Evolutionary conservation across 2,797 vertebrate species (phyloP).

Genomic region (Sebastes alutus): DNA sequence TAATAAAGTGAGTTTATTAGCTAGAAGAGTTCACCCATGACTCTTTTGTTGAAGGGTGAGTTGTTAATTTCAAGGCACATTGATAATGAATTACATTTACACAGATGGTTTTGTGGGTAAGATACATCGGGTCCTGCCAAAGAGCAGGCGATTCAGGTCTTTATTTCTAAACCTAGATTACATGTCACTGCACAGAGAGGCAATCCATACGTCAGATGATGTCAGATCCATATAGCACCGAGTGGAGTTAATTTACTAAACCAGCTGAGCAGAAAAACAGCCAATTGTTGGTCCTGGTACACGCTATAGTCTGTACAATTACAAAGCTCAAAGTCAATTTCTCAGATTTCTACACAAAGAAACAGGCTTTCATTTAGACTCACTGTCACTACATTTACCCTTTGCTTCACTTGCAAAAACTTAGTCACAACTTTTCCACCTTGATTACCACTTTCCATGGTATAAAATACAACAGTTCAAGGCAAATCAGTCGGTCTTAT

Average conservation of each 20-base stretch:
- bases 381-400: neutral
- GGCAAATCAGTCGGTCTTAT: neutral
- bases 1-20: neutral
- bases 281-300: neutral
- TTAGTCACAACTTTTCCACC: neutral
- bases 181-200: conserved; percentile 9
- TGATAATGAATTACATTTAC: conserved; percentile 2
- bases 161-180: neutral
- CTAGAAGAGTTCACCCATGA: neutral
- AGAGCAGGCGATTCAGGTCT: neutral
- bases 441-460: neutral
- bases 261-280: conserved; percentile 28
- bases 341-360: neutral
- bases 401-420: neutral
- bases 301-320: neutral
- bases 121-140: conserved; percentile 1
- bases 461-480: neutral
- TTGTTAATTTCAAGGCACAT: neutral
- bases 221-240: conserved; percentile 1
- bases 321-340: neutral
- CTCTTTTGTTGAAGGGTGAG: neutral
- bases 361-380: conserved; percentile 9
- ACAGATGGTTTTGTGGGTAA: neutral
- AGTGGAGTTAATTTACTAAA: conserved; percentile 27
- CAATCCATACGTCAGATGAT: neutral